Evolutionary conservation across 2,113 vertebrate species (phyloP), one percentile per base, ranked within the genome.

Genomic region (Cyanistes caeruleus): DNA sequence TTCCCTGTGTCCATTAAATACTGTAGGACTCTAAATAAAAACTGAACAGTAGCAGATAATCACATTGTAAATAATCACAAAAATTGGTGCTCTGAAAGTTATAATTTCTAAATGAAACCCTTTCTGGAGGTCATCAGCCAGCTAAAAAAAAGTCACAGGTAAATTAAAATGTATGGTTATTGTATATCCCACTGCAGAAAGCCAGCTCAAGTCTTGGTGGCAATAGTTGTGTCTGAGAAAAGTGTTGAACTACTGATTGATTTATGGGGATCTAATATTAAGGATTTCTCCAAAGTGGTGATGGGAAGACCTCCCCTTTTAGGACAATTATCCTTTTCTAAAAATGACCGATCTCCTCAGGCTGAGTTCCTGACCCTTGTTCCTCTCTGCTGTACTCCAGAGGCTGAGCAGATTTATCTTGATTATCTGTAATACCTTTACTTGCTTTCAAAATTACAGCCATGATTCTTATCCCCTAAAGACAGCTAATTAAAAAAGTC

Each of bases 401-500:
- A 95, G 19, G 16, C 48, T 58, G 37, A 81, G 28, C 23, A 86
- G 63, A 74, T 92, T 89, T 58, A 39, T 30, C 67, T 75, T 56
- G 25, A 51, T 88, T 88, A 53, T 8, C 5, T 39, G 56, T 17
- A 62, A n/a, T 30, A 73, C 21, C 24, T 85, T 84, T 65, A 69
- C 33, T 77, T 89, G 56, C 39, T 90, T 90, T 59, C n/a, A 82
- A 24, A 94, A 15, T 82, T 76, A 69, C 39, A 22, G 28, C 13
- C 21, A 16, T 15, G 72, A 82, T 91, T 87, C 60, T 84, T 91
- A 87, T 80, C 21, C 41, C 30, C 51, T 83, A 51, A 53, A 85
- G 53, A 79, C 46, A 65, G 19, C 31, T 87, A 87, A 94, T 95
- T 85, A 33, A 85, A 95, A 87, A 94, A 55, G 55, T 11, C 21